Percentiles rank a stretch among this genome's conserved stretches.
phyloP scores from a whole-genome alignment of 2,888 invertebrate genomes.

The Caenorhabditis virilis region DNA sequence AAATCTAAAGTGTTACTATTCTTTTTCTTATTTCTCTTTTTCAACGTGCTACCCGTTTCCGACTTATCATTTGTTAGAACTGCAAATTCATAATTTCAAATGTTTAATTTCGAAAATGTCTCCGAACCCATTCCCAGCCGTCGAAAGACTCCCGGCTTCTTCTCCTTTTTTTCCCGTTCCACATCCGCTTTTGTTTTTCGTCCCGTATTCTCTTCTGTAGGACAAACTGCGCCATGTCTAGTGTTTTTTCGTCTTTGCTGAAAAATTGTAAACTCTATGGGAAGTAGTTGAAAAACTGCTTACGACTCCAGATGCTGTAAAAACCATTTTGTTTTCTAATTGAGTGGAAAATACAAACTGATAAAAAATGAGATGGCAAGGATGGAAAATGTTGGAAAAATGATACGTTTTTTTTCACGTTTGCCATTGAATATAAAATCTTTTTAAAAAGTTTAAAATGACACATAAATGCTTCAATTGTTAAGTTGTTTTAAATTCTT shows the following conservation, averaged over 20 bases:
- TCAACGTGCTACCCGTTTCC: conserved; percentile 15
- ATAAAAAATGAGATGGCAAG: too few species aligned
- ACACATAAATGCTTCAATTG: too few species aligned
- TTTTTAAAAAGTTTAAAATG: too few species aligned
- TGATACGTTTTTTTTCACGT: too few species aligned
- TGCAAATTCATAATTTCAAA: conserved; percentile 8
- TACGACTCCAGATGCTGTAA: too few species aligned
- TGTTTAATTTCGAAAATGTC: neutral
- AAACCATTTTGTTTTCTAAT: too few species aligned
- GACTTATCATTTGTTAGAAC: conserved; percentile 22
- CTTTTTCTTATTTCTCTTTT: conserved; percentile 14
- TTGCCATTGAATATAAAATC: too few species aligned
- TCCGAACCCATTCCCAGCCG: conserved; percentile 26
- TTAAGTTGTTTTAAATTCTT: too few species aligned
- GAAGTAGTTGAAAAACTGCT: too few species aligned
- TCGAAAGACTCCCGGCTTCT: conserved; percentile 11
- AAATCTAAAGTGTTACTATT: neutral
- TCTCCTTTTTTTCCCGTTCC: conserved; percentile 5
- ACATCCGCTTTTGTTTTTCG: neutral
- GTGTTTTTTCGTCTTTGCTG: neutral
- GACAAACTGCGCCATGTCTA: neutral
- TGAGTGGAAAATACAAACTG: too few species aligned
- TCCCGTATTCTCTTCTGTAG: neutral
- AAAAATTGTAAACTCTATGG: too few species aligned
- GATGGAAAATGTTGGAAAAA: too few species aligned